Evolutionary conservation across 2,797 vertebrate species (phyloP).

Genomic region (Micropoecilia bifurca): DNA sequence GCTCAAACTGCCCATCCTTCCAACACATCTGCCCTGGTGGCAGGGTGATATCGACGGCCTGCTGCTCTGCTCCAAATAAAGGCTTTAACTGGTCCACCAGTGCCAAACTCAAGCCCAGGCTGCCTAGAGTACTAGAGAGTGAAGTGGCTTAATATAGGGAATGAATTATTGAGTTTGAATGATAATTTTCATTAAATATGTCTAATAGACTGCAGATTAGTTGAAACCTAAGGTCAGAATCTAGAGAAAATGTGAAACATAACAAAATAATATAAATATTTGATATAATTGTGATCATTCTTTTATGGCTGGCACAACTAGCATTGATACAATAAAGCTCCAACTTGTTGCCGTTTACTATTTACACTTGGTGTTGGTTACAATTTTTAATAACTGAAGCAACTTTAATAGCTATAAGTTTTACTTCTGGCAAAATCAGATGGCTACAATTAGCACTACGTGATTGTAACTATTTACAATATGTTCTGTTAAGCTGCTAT

Average conservation of each 20-base stretch:
- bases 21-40: conserved; percentile 68
- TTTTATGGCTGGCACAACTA: neutral
- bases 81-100: conserved; percentile 12
- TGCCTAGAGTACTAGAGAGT: neutral
- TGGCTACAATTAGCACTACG: neutral
- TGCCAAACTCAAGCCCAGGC: conserved; percentile 14
- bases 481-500: neutral
- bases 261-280: neutral
- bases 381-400: neutral
- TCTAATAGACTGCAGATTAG: conserved; percentile 2
- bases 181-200: neutral
- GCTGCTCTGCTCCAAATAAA: conserved; percentile 38
- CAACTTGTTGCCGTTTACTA: neutral
- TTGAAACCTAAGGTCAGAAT: neutral
- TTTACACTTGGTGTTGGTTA: neutral
- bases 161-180: neutral
- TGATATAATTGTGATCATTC: neutral
- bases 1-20: conserved; percentile 59
- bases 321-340: neutral
- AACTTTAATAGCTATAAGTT: neutral
- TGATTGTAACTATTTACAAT: neutral
- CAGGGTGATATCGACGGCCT: conserved; percentile 33
- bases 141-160: neutral
- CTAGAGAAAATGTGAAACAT: neutral
- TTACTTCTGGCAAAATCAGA: neutral